Conservation (phyloP, 2,113 vertebrate species). For the Spilogale gracilis region DNA sequence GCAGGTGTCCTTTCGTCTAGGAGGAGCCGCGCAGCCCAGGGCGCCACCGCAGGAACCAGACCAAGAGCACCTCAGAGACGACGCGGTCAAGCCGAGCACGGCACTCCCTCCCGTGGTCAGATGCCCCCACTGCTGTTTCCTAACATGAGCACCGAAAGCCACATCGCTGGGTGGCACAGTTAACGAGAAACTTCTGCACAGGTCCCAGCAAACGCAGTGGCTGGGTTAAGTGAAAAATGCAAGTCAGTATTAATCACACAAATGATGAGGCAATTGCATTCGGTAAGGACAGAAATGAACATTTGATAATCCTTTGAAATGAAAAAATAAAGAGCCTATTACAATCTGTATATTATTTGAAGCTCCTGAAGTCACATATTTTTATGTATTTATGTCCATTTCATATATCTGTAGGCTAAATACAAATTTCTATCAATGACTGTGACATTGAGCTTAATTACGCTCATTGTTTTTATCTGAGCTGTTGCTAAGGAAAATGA, state of each 20-base stretch:
- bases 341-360: background rate
- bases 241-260: background rate
- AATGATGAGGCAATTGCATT: background rate
- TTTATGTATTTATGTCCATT: background rate
- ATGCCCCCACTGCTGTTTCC: background rate
- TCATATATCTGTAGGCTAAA: background rate
- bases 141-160: accelerated
- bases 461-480: background rate
- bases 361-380: background rate
- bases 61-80: background rate
- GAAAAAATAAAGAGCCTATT: background rate
- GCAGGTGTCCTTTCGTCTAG: too few species aligned
- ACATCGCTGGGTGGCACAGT: accelerated
- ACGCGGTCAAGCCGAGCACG: background rate
- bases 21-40: background rate
- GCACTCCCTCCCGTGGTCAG: too few species aligned
- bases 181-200: background rate
- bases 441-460: background rate
- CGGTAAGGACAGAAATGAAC: background rate
- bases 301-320: background rate
- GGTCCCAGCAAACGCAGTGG: background rate
- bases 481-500: background rate
- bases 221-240: background rate
- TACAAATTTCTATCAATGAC: background rate
- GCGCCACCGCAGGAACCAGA: background rate